Base-by-base conservation (phyloP, 2,888 invertebrate genomes). In the Acrocera orbiculus region DNA sequence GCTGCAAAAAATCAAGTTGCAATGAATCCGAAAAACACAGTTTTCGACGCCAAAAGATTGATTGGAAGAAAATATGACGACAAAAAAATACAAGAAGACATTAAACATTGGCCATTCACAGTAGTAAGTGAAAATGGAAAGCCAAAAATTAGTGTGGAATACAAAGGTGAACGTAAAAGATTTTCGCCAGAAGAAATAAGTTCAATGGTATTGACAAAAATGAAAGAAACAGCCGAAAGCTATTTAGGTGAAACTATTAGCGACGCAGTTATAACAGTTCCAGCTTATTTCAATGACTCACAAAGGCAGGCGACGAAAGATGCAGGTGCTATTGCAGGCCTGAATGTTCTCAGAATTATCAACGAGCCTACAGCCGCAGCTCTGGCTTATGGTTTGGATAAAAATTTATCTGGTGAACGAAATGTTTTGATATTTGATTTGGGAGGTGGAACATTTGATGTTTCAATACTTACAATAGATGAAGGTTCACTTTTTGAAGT, bases 81-180 rank as follows among this genome's bases (percentile, higher is more conserved):
- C 59, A 62, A 68, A 27, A 77, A 83, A n/a, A 86, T 96, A 35
- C 92, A 93, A 64, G 74, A 73, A 32, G 92, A 93, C 56, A 80
- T 90, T 71, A 87, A 90, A 63, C 81, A 81, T 61, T 92, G 89
- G 79, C 90, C 92, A 31, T 92, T 92, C 55, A 80, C 78, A 54
- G 87, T 90, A 3, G 62, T 79, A 51, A 78, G 69, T 54, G 80
- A 80, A 53, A 69, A 69, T 40, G 76, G 78, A 32, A 83, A 81
- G 58, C 82, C 82, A 41, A 82, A 79, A 62, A 78, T 83, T 43
- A 67, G 76, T 56, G 82, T 87, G 15, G 63, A 77, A 40, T 89
- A 83, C 67, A 89, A 89, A 55, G 89, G 86, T 27, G 89, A 89
- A 61, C 62, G 63, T 37, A 93, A 92, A 58, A 71, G 71, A 33